Percentiles rank a stretch among this genome's conserved stretches.
These are phyloP conservation scores for Zalophus californianus DNA, from an alignment of 2,797 vertebrate genomes.

Conservation along the genomic window DNA sequence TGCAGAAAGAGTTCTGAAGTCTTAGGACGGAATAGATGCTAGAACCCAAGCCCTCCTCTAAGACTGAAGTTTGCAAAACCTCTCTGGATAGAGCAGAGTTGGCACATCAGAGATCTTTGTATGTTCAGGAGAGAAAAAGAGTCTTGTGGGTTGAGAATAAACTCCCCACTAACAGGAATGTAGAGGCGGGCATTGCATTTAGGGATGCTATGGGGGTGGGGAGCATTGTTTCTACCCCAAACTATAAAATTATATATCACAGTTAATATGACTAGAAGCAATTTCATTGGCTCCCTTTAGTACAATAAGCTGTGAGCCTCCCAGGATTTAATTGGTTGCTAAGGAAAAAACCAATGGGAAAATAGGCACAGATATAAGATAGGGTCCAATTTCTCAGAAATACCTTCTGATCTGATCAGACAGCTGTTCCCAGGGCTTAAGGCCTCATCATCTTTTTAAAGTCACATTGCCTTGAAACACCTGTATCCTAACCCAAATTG, in stretches of 20 bases:
- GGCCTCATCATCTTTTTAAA: constrained; percentile 1
- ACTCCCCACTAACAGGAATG: neutral
- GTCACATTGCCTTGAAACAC: neutral
- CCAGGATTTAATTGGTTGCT: neutral
- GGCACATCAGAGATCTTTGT: neutral
- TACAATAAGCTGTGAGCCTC: neutral
- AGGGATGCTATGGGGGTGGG: neutral
- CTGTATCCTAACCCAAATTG: neutral
- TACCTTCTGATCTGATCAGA: neutral
- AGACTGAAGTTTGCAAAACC: neutral
- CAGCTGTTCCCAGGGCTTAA: neutral
- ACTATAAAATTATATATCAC: neutral
- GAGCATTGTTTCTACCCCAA: neutral
- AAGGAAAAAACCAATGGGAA: neutral
- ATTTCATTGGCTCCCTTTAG: neutral
- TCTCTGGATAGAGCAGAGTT: neutral
- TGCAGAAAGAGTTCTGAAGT: neutral
- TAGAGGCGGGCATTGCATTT: neutral
- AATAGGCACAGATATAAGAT: neutral
- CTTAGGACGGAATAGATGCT: neutral
- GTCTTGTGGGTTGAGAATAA: neutral
- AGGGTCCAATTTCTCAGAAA: neutral
- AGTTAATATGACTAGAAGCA: neutral
- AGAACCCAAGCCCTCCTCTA: neutral
- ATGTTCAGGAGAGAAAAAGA: neutral